These are phyloP conservation scores for Cydia fagiglandana DNA, from an alignment of 1,140 invertebrate species.

Conservation along the genomic window DNA sequence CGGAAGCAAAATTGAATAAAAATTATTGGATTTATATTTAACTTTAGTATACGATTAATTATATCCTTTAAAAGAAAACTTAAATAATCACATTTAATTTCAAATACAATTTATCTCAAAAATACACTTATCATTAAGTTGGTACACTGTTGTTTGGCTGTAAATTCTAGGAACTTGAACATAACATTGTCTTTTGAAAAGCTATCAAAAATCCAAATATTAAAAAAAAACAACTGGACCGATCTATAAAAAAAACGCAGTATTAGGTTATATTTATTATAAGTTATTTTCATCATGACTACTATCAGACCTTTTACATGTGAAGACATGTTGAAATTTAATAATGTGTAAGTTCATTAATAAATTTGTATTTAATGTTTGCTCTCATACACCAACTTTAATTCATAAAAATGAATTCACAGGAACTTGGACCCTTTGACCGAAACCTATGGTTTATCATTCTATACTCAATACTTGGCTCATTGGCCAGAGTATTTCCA, in stretches of 20 bases:
- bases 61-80: background rate
- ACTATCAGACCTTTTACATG: slow-evolving; percentile 95
- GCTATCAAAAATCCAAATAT: background rate
- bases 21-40: background rate
- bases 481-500: slow-evolving; percentile 99
- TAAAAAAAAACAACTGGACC: background rate
- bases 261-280: background rate
- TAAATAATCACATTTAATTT: background rate
- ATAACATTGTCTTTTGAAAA: background rate
- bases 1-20: slow-evolving; percentile 21
- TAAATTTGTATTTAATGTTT: slow-evolving; percentile 32
- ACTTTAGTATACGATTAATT: background rate
- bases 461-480: slow-evolving; percentile 98
- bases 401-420: slow-evolving; percentile 66
- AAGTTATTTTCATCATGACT: slow-evolving; percentile 84
- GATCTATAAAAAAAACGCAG: background rate
- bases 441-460: slow-evolving; percentile 98
- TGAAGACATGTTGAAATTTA: slow-evolving; percentile 97
- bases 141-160: background rate
- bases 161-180: background rate
- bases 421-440: slow-evolving; percentile 98
- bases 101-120: background rate
- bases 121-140: background rate
- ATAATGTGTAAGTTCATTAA: slow-evolving; percentile 91
- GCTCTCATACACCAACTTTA: slow-evolving; percentile 15